Conservation (phyloP, 92 coral and sea anemone species). For the Phenganax stokvisi region DNA sequence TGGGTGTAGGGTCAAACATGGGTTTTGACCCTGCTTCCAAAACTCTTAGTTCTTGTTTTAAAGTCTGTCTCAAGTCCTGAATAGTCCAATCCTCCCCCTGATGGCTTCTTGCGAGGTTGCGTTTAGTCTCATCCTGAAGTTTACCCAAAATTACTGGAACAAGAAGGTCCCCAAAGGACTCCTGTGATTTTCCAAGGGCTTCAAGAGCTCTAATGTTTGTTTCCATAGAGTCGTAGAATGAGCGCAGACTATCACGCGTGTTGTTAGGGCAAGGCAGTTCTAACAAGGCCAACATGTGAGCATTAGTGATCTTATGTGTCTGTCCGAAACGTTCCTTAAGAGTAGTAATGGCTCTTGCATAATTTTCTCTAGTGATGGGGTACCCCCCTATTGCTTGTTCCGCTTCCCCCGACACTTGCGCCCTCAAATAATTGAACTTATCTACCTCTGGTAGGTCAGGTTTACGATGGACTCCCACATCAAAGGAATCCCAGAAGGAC, state of each 20-base stretch:
- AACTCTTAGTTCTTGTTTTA: slow-evolving; percentile 44
- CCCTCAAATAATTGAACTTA: neutral
- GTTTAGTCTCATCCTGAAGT: slow-evolving; percentile 42
- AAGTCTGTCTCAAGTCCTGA: slow-evolving; percentile 45
- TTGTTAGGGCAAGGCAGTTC: slow-evolving; percentile 7
- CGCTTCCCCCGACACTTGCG: neutral
- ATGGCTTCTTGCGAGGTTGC: slow-evolving; percentile 43
- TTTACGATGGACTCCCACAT: neutral
- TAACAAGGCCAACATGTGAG: slow-evolving; percentile 42
- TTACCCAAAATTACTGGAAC: slow-evolving; percentile 42
- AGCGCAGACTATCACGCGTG: neutral
- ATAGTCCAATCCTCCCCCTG: slow-evolving; percentile 46
- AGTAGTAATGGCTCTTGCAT: slow-evolving; percentile 1
- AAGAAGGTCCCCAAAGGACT: slow-evolving; percentile 38
- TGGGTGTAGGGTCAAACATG: slow-evolving; percentile 8
- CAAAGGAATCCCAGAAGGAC: slow-evolving; percentile 18
- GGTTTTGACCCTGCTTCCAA: slow-evolving; percentile 36
- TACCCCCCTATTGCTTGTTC: slow-evolving; percentile 12
- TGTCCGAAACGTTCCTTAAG: slow-evolving; percentile 40
- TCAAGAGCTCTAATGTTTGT: slow-evolving; percentile 41
- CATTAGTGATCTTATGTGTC: slow-evolving; percentile 21
- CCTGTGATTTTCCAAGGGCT: slow-evolving; percentile 41
- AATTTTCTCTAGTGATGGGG: neutral
- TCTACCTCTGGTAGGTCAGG: neutral
- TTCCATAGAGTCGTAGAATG: slow-evolving; percentile 40